Evolutionary conservation across 2,797 vertebrate species (phyloP).

Genomic region (Carduelis carduelis): DNA sequence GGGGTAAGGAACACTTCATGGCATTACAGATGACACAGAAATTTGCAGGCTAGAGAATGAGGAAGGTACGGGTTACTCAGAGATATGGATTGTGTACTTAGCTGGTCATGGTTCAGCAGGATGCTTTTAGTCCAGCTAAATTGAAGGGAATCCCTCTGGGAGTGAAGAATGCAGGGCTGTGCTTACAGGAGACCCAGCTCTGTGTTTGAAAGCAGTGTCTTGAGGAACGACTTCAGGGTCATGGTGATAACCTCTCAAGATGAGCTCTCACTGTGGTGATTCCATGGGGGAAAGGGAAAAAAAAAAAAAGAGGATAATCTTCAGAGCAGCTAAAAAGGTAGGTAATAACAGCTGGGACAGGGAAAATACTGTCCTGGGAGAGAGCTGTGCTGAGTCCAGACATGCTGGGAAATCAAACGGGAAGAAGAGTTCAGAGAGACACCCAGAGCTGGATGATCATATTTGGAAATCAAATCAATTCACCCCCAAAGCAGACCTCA

Average conservation of each 20-base stretch:
- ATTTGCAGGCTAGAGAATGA: conserved; percentile 4
- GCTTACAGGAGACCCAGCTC: not conserved
- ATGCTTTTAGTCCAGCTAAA: conserved; percentile 54
- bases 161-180: not conserved
- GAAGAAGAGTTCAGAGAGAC: not conserved
- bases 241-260: conserved; percentile 13
- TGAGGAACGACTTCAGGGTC: not conserved
- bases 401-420: not conserved
- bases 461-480: not conserved
- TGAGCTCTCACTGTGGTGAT: not conserved
- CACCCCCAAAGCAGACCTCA: not conserved
- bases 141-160: conserved; percentile 33
- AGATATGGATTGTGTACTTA: conserved; percentile 37
- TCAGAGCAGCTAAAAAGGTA: not conserved
- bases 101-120: conserved; percentile 39
- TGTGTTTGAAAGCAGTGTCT: not conserved
- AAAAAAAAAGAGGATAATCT: not conserved
- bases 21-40: not conserved
- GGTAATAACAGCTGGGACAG: not conserved
- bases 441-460: not conserved
- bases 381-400: not conserved
- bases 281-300: not conserved
- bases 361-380: not conserved
- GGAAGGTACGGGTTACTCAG: not conserved
- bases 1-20: not conserved